Conservation (phyloP, 2,797 vertebrate species). For the Pseudotriccus pelzelni region DNA sequence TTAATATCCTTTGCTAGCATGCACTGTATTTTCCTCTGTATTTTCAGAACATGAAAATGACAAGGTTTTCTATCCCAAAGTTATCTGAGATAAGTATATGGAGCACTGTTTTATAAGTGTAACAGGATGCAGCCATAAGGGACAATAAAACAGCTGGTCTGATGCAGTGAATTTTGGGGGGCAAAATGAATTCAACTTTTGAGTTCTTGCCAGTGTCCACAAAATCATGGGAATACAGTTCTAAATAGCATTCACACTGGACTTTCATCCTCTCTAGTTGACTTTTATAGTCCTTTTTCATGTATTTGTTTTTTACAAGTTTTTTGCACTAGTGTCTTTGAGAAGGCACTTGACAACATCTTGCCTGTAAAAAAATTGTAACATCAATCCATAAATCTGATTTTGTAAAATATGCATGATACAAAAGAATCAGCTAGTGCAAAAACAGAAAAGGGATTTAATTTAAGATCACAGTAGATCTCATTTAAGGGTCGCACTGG, state of each 20-base stretch:
- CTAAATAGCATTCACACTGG: background rate
- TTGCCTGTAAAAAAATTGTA: background rate
- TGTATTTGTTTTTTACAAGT: background rate
- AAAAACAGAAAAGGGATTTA: conserved; percentile 4
- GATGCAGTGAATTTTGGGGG: background rate
- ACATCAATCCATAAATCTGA: background rate
- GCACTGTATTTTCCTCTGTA: background rate
- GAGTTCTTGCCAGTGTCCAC: background rate
- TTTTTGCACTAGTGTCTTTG: background rate
- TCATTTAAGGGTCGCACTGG: background rate
- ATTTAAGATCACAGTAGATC: background rate
- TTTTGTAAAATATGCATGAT: background rate
- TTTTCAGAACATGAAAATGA: background rate
- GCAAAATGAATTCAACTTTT: background rate
- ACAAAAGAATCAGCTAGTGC: background rate
- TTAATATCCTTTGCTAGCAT: background rate
- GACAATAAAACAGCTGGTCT: background rate
- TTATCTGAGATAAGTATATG: background rate
- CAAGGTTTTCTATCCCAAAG: background rate
- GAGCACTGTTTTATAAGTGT: background rate
- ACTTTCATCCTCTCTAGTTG: background rate
- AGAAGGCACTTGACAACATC: background rate
- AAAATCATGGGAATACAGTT: background rate
- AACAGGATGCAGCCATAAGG: background rate
- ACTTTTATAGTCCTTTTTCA: background rate